Base-by-base conservation (phyloP, 2,113 vertebrate genomes). In the Miniopterus natalensis region DNA sequence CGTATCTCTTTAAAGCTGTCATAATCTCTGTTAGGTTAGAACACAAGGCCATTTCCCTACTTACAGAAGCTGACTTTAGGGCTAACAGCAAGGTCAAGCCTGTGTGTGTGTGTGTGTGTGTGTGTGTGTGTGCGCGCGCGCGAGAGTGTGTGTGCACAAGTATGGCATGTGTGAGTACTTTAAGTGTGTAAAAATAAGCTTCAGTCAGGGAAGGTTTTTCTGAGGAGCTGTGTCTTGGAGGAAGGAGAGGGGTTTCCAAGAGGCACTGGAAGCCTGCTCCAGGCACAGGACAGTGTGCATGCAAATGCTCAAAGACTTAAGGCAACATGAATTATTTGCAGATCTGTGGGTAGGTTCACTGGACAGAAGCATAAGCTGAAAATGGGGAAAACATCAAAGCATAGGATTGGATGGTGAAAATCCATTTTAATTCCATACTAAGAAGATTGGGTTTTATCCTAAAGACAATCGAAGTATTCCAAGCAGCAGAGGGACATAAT, bases 381-480 rank as follows among this genome's bases (percentile, higher is more conserved):
- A 84, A 68, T 47, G 5, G 49, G 5, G n/a, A 88, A 87, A 80
- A 88, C 25, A 27, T 5, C 88, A 81, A 88, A 88, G 66, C n/a
- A 14, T 20, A 73, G 59, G 29, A 73, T n/a, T 94, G 27, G 25
- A 94, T 95, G 42, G 74, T 80, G 27, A 12, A 90, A 95, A 92
- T 78, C n/a, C 31, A 51, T n/a, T 88, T 96, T 79, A 94, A 95
- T 91, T 93, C 36, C 49, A 92, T 71, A 14, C 45, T 84, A 75
- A 85, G 75, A 75, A 79, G 84, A 45, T 88, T 92, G 40, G 53
- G 59, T 94, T 90, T 92, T 73, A 75, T 88, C 49, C 61, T 55
- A 77, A 80, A 81, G 77, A 63, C 36, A 88, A 40, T 4, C n/a
- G 66, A 84, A 88, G 53, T 2, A 75, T 81, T 92, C 92, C 47